A percentile compares a stretch with the other conserved stretches of the same genome.
Evolutionary conservation across 2,797 vertebrate genomes (phyloP).

Genomic region (Chromobotia macracanthus): DNA sequence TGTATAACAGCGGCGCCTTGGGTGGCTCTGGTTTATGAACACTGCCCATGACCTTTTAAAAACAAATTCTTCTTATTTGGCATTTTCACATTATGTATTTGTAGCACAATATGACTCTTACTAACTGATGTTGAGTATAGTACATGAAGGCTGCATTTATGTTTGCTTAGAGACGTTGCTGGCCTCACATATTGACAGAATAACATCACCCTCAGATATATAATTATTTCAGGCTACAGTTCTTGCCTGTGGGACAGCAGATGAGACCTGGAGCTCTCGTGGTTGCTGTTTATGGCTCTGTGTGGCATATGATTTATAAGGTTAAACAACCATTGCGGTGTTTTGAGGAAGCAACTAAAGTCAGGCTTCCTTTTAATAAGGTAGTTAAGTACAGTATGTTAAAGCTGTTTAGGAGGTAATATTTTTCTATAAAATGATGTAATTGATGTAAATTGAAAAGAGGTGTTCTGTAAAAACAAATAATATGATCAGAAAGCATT

Average conservation of each 20-base stretch:
- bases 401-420: neutral
- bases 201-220: constrained; percentile 75
- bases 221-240: constrained; percentile 74
- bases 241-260: constrained; percentile 71
- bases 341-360: neutral
- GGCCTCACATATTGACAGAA: constrained; percentile 64
- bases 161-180: constrained; percentile 36
- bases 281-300: constrained; percentile 67
- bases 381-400: neutral
- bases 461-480: too few relatives aligned
- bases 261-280: constrained; percentile 68
- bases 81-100: constrained; percentile 64
- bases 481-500: too few relatives aligned
- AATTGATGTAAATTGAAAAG: too few relatives aligned
- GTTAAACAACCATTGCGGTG: constrained; percentile 54
- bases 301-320: constrained; percentile 72
- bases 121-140: constrained; percentile 52
- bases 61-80: constrained; percentile 49
- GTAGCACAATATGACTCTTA: constrained; percentile 35
- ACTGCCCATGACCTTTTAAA: constrained; percentile 59
- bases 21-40: constrained; percentile 14
- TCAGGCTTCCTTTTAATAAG: neutral
- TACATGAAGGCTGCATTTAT: constrained; percentile 55
- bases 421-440: neutral
- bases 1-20: neutral